Evolutionary conservation across 2,113 vertebrate genomes (phyloP), one percentile per base, ranked within the genome.

Genomic region (Sisor rabdophorus): DNA sequence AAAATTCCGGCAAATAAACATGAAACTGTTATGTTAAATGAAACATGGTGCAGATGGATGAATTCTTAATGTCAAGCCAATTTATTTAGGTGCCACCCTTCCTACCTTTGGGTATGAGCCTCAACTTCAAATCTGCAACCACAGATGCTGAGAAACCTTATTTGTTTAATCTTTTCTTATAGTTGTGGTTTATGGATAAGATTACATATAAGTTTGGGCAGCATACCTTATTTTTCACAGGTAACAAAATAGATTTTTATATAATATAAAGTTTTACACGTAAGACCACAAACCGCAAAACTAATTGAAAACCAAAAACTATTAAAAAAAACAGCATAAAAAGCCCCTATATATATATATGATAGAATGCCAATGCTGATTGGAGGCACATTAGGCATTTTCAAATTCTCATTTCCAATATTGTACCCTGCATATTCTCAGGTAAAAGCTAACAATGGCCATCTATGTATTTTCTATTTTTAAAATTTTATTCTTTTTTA

Each of bases 31-130:
- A 81, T 73, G 75, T 79, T 74, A 76, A 81, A 79, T 47, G 67
- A 79, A 76, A 80, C 64, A 60, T 53, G 58, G 68, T 64, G 54
- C 73, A 53, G 53, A 75, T 71, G 71, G 52, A 65, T 44, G 77
- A 67, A 70, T 67, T 64, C 52, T 54, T 60, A 75, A 26, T 68
- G 64, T 65, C 15, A 81, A 80, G 79, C 83, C 81, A 77, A 80
- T 87, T 83, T 81, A 79, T 79, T 73, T 77, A 79, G 81, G 83
- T 85, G 86, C 81, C 83, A 86, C 80, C 80, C 81, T 78, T 77
- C 76, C 79, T 84, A 80, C 78, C 56, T 75, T 64, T 64, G 72
- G 77, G 77, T 74, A 81, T 16, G 53, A 76, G 65, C 44, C 55
- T 77, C 73, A 82, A 81, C 74, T 72, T 74, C 76, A 78, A 77